Evolutionary conservation across 2,888 invertebrate species (phyloP).

Genomic region (Coenonympha arcania): DNA sequence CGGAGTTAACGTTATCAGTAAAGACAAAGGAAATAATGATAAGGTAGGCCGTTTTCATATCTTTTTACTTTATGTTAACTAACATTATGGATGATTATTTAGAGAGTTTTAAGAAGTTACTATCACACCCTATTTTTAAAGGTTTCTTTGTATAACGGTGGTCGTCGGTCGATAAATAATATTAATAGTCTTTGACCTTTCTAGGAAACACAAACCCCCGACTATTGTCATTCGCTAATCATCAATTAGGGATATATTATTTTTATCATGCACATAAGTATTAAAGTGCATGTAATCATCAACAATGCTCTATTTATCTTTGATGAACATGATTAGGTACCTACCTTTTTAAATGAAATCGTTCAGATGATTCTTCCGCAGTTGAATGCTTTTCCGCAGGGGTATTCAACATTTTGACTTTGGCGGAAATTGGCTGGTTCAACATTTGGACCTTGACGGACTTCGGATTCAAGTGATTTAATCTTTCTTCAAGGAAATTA

Average conservation of each 20-base stretch:
- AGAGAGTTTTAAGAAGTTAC: too few relatives aligned
- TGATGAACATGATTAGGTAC: not conserved
- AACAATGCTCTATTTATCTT: constrained; percentile 2
- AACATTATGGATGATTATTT: not conserved
- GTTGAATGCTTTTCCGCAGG: not conserved
- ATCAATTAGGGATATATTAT: not conserved
- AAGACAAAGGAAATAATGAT: constrained; percentile 2
- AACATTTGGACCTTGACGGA: not conserved
- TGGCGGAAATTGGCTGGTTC: not conserved
- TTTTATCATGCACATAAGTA: not conserved
- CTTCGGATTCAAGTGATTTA: not conserved
- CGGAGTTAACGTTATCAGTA: not conserved
- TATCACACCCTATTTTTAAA: too few relatives aligned
- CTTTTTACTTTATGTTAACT: not conserved
- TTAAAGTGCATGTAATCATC: constrained; percentile 1
- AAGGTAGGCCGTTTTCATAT: not conserved
- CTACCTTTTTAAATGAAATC: not conserved
- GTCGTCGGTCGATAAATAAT: too few relatives aligned
- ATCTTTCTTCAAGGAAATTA: too few relatives aligned
- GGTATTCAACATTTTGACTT: not conserved
- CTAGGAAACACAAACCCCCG: not conserved
- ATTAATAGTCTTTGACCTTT: not conserved
- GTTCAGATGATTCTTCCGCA: not conserved
- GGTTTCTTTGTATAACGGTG: too few relatives aligned
- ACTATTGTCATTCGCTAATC: not conserved